A percentile compares a stretch with the other conserved stretches of the same genome.
Evolutionary conservation across 1,140 invertebrate genomes (phyloP).

Genomic region (Brachionus manjavacas): DNA sequence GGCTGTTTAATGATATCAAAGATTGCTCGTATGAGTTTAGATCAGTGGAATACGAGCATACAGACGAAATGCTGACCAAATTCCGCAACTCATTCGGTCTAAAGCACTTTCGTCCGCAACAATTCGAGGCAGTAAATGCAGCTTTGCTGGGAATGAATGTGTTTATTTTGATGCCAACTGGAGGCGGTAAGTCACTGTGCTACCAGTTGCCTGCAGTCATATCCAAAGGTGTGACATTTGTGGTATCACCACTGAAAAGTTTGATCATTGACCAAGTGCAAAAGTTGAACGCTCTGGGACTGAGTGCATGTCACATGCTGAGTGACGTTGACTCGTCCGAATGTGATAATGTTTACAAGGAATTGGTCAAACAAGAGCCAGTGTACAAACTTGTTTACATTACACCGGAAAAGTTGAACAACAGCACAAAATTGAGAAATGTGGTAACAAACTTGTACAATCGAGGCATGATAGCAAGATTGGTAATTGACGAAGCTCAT

Average conservation of each 20-base stretch:
- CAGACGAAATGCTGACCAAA: neutral
- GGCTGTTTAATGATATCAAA: constrained; percentile 14
- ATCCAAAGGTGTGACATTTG: constrained; percentile 53
- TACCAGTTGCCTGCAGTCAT: constrained; percentile 58
- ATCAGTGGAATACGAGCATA: neutral
- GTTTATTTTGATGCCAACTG: constrained; percentile 70
- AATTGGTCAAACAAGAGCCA: constrained; percentile 26
- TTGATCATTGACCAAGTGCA: constrained; percentile 58
- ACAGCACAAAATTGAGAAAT: constrained; percentile 57
- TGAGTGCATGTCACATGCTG: constrained; percentile 68
- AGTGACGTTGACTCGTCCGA: constrained; percentile 60
- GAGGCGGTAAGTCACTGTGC: constrained; percentile 59
- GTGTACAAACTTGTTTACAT: constrained; percentile 68
- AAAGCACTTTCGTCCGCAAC: constrained; percentile 79
- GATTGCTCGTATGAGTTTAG: constrained; percentile 12
- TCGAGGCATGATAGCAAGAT: constrained; percentile 62
- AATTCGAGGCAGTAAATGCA: constrained; percentile 88
- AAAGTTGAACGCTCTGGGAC: constrained; percentile 52
- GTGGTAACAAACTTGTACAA: constrained; percentile 63
- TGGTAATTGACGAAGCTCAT: constrained; percentile 73
- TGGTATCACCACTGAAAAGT: constrained; percentile 56
- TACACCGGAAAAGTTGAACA: constrained; percentile 82
- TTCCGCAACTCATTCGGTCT: constrained; percentile 71
- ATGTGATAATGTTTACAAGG: constrained; percentile 46
- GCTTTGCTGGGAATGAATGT: constrained; percentile 77